Percentiles rank a stretch among this genome's conserved stretches.
Evolutionary conservation across 2,797 vertebrate genomes (phyloP).

Genomic region (Coendou prehensilis): DNA sequence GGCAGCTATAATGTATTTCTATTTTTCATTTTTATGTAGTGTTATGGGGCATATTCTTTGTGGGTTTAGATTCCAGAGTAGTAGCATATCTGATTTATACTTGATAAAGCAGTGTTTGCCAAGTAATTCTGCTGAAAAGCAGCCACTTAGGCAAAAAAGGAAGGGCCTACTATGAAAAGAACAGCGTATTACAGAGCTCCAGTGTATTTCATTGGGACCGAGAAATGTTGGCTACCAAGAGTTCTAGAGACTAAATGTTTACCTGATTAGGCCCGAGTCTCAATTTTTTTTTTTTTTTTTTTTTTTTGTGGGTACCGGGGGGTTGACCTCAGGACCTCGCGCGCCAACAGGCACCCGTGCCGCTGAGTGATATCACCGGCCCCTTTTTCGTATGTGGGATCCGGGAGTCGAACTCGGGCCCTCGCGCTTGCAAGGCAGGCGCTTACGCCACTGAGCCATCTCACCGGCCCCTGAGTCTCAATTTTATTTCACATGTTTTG

Average conservation of each 20-base stretch:
- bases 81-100: conserved; percentile 78
- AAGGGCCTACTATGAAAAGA: conserved; percentile 83
- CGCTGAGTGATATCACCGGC: no score
- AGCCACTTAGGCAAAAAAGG: conserved; percentile 81
- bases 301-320: no score
- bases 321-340: no score
- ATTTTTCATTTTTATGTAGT: conserved; percentile 75
- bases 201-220: conserved; percentile 80
- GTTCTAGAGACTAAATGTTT: conserved; percentile 74
- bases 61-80: conserved; percentile 80
- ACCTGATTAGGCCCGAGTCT: conserved; percentile 54
- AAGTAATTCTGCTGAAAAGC: conserved; percentile 79
- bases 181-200: not conserved
- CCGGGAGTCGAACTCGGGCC: no score
- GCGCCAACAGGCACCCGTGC: no score
- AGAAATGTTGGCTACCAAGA: conserved; percentile 80
- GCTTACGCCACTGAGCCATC: no score
- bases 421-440: no score
- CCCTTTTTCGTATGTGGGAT: no score
- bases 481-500: conserved; percentile 73
- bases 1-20: conserved; percentile 74
- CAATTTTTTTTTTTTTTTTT: no score
- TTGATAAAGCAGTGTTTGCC: conserved; percentile 81
- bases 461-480: conserved; percentile 67
- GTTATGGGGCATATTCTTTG: conserved; percentile 77